Evolutionary conservation across 2,113 vertebrate genomes (phyloP), one percentile per base, ranked within the genome.

Genomic region (Labrus mixtus): DNA sequence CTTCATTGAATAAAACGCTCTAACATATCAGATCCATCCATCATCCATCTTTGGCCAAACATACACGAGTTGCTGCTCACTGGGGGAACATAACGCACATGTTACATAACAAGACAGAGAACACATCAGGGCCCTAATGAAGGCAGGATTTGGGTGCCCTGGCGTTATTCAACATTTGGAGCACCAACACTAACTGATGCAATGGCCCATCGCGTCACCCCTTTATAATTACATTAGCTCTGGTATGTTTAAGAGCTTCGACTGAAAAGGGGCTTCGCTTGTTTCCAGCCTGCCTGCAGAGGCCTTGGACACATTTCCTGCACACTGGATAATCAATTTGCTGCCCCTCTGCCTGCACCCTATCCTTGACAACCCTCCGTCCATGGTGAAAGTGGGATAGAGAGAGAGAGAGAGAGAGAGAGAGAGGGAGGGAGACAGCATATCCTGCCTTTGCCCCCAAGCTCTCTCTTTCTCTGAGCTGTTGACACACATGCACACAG

Each of bases 311-410:
- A 83, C 75, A 76, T 90, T 83, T 81, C 78, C 81, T 79, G 84
- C 79, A 85, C 69, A 68, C 62, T 76, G 84, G 81, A 74, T 86
- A 89, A 91, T 90, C 88, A 90, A 87, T 91, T 88, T 82, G 73
- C 85, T 75, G 64, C 81, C 78, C 68, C 85, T 84, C 69, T 83
- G 62, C 79, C 83, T 67, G 81, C 78, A 66, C n/a, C 57, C 74
- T 55, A 78, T 84, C 86, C 71, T 66, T 68, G 64, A 86, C 79
- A 78, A 76, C 58, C 73, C 65, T 70, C 79, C 43, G 60, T 78
- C 83, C 83, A 84, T 85, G 65, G 68, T 65, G 67, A 77, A 78
- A 54, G 50, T 62, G 66, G 29, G n/a, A 19, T 6, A 48, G 46
- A 43, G 73, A 25, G 25, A 25, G 3, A 25, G 29, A n/a, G n/a